Conservation (phyloP, 2,888 invertebrate genomes). For the Heliconius charithonia region DNA sequence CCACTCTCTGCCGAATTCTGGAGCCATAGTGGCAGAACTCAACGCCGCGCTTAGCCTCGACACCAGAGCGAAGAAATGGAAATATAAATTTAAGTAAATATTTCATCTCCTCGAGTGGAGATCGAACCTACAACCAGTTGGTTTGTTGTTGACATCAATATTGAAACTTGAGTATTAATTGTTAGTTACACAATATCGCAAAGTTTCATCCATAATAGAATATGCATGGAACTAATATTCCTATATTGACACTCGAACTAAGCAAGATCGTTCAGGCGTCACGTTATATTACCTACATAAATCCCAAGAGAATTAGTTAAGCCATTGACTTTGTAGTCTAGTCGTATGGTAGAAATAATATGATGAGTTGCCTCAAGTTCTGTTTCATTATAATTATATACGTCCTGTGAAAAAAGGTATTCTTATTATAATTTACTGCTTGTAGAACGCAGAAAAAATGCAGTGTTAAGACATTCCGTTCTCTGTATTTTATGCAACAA, state of each 20-base stretch:
- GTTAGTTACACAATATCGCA: not conserved
- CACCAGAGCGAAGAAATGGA: too few relatives aligned
- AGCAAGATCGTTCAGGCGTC: slow-evolving; percentile 17
- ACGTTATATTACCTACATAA: slow-evolving; percentile 21
- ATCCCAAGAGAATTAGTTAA: slow-evolving; percentile 20
- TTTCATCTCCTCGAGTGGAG: too few relatives aligned
- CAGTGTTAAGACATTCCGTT: not conserved
- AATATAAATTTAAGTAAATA: too few relatives aligned
- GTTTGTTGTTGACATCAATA: not conserved
- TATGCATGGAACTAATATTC: slow-evolving; percentile 22
- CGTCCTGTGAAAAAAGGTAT: not conserved
- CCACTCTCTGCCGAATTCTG: too few relatives aligned
- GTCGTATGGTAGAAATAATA: not conserved
- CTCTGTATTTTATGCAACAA: not conserved
- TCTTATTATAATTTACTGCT: not conserved
- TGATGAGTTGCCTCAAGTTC: not conserved
- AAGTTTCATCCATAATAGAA: slow-evolving; percentile 14
- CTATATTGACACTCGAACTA: slow-evolving; percentile 13
- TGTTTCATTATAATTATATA: not conserved
- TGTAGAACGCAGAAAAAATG: not conserved
- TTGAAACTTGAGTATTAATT: not conserved
- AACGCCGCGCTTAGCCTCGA: too few relatives aligned
- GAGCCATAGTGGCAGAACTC: too few relatives aligned
- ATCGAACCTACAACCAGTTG: too few relatives aligned
- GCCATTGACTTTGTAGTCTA: slow-evolving; percentile 19